phyloP scores from a whole-genome alignment of 2,113 vertebrate species.

The Zosterops hypoxanthus region DNA sequence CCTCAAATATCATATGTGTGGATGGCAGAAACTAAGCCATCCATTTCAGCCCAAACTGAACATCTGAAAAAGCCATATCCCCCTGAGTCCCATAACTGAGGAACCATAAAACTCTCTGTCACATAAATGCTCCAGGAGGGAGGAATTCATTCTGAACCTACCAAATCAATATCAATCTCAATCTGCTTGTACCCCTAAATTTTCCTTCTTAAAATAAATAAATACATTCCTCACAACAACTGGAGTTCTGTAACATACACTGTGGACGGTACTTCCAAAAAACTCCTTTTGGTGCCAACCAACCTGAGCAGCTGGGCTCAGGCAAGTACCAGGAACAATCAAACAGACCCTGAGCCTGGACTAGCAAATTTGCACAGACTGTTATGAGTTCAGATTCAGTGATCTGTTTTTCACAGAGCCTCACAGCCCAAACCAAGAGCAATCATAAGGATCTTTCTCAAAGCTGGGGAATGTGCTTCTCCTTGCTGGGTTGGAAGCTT shows the following conservation, averaged over 20 bases:
- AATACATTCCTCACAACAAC: background rate
- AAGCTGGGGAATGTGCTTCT: background rate
- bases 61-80: background rate
- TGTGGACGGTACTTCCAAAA: background rate
- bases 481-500: background rate
- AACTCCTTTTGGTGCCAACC: accelerated
- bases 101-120: background rate
- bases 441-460: background rate
- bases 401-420: background rate
- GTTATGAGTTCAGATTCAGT: background rate
- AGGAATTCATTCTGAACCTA: background rate
- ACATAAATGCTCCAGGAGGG: background rate
- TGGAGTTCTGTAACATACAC: background rate
- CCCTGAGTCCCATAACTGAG: background rate
- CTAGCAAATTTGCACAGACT: background rate
- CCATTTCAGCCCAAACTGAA: background rate
- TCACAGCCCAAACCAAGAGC: background rate
- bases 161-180: background rate
- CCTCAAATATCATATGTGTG: background rate
- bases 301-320: background rate
- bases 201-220: background rate
- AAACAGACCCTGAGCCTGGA: background rate
- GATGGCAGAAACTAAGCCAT: background rate
- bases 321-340: background rate
- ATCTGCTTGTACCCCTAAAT: background rate